Base-by-base conservation (phyloP, 2,113 vertebrate species). In the Salminus brasiliensis region DNA sequence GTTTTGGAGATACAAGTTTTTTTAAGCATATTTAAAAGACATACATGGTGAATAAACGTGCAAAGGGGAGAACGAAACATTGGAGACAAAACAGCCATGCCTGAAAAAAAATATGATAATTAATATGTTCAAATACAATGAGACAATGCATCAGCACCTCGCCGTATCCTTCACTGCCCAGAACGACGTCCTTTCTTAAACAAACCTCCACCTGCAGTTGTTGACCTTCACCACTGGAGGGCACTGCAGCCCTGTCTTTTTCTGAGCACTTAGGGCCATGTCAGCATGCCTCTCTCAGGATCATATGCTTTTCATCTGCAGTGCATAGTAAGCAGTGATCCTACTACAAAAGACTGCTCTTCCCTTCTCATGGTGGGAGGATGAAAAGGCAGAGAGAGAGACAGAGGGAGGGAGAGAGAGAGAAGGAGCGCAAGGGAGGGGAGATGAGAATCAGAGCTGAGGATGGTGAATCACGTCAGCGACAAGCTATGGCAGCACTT, bases 261-360 rank as follows among this genome's bases (percentile, higher is more conserved):
- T 47, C 27, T 29, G 23, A n/a, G 57, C 57, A 55, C 41, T 76
- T 74, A 85, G 81, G 86, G 85, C 81, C 57, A 88, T 87, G 90
- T 87, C 88, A 90, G 85, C 83, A 88, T 86, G 85, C 78, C 84
- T 91, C 88, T 89, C 89, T 89, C 91, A 88, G 88, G 87, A 92
- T 87, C 88, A 89, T 82, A 83, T 84, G 91, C 87, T 88, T 91
- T 92, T 91, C 88, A 89, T 90, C 85, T 84, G 89, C 86, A 82
- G 81, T 82, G 83, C 81, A 90, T 88, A 84, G 84, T 87, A 87
- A 89, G 79, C 87, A 88, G 83, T 39, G 69, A 84, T 86, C 79
- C 84, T 85, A 86, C 57, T 79, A 89, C 85, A 91, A 88, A 92
- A 82, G 77, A 75, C 81, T 77, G 81, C 80, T 80, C 68, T 82